Base-by-base conservation (phyloP, 2,113 vertebrate genomes). In the Numida meleagris region DNA sequence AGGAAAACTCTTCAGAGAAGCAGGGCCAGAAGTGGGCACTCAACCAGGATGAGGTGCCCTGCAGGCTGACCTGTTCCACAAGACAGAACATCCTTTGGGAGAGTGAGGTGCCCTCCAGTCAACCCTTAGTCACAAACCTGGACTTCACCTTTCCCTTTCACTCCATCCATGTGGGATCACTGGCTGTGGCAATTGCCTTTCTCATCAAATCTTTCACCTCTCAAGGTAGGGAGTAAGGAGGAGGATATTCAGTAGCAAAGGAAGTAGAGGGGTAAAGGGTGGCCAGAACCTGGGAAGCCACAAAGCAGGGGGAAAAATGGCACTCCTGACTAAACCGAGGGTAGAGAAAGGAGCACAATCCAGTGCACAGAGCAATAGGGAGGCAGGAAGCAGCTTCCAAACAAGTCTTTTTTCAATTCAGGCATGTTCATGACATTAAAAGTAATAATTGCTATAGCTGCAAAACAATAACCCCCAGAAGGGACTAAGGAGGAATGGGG, bases 401-500 rank as follows among this genome's bases (percentile, higher is more conserved):
- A 76, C 8, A 90, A 86, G 42, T 34, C 1, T 86, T 87, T 92
- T 91, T 84, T 94, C 50, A 50, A 29, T 66, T 82, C 71, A 87
- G 72, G 24, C 24, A 58, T 89, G 82, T 91, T 94, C 92, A 92
- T 62, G 36, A 76, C 74, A 73, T 79, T 58, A 40, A 93, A 86
- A 55, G 18, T 86, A 88, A 63, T 81, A 79, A 93, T 51, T 92
- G 66, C 74, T 3, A 4, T 43, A 79, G 84, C 73, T 71, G 81
- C 66, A 76, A 94, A 89, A 48, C 71, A 91, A 48, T 68, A 90
- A 79, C 9, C 27, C n/a, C 16, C 1, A 0, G 38, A 81, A 85
- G 29, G 50, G 53, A n/a, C 85, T 61, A 70, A 76, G 55, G n/a
- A 53, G 11, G n/a, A 70, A 62, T 27, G 61, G n/a, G 36, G 16